A percentile compares a stretch with the other conserved stretches of the same genome.
These are phyloP conservation scores for Macroglossus sobrinus DNA, from an alignment of 2,113 vertebrate species.

Conservation along the genomic window DNA sequence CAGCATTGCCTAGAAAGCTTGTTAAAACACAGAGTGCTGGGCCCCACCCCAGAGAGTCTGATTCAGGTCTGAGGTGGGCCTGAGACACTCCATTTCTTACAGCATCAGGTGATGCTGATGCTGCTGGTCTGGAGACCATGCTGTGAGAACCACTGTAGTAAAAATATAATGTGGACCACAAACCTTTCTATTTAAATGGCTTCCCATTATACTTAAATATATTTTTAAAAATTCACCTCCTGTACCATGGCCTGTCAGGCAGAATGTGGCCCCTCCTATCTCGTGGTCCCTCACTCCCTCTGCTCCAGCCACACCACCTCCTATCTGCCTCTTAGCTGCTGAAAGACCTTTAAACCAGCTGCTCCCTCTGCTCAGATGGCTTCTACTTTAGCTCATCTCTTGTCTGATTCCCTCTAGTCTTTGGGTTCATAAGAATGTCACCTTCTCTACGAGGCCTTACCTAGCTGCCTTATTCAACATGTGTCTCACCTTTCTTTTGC, in stretches of 20 bases:
- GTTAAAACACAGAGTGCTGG: background rate
- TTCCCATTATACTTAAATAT: background rate
- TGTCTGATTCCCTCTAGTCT: background rate
- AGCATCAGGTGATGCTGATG: background rate
- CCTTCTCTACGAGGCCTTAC: background rate
- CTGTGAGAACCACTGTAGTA: background rate
- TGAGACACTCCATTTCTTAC: background rate
- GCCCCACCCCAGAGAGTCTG: background rate
- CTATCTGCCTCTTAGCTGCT: background rate
- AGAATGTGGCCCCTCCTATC: background rate
- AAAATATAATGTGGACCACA: background rate
- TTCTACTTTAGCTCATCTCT: background rate
- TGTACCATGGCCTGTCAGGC: background rate
- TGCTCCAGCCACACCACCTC: background rate
- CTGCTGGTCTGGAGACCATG: no score
- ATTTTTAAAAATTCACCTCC: background rate
- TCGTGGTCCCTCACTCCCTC: rapidly evolving
- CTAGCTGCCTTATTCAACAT: background rate
- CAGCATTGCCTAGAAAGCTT: background rate
- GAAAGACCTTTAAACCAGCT: background rate
- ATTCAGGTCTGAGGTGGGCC: background rate
- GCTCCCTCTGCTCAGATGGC: background rate
- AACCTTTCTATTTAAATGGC: background rate
- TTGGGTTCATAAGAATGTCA: background rate
- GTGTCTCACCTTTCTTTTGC: background rate